A percentile compares a stretch with the other conserved stretches of the same genome.
These are phyloP conservation scores for Carposina sasakii DNA, from an alignment of 1,140 invertebrate genomes.

Conservation along the genomic window DNA sequence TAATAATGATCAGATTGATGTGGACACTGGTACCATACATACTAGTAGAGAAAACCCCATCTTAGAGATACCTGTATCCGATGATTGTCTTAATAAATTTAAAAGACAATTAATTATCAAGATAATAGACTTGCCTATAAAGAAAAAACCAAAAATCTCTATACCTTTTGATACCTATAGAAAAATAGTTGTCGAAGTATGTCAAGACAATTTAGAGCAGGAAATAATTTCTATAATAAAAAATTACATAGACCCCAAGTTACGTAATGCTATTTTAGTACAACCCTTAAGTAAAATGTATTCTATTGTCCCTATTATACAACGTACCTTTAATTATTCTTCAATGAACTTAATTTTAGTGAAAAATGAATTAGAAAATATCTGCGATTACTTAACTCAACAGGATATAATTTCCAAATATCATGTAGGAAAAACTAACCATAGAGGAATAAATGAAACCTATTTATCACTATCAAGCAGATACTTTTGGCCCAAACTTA, in stretches of 20 bases:
- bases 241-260: background rate
- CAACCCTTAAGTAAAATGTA: conserved; percentile 1
- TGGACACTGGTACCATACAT: background rate
- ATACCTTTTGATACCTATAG: background rate
- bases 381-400: background rate
- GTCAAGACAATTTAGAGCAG: background rate
- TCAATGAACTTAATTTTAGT: conserved; percentile 1
- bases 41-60: conserved; percentile 1
- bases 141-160: background rate
- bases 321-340: background rate
- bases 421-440: conserved; percentile 11
- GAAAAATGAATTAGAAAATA: conserved; percentile 7
- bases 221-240: background rate
- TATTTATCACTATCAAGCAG: background rate
- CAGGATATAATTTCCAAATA: conserved; percentile 1
- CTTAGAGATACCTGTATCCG: conserved; percentile 1
- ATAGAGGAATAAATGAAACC: conserved; percentile 4
- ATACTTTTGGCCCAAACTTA: conserved; percentile 7
- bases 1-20: background rate
- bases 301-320: conserved; percentile 3
- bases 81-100: conserved; percentile 7
- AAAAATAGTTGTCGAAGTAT: background rate
- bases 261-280: background rate
- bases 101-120: background rate
- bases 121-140: background rate